Evolutionary conservation across 2,888 invertebrate genomes (phyloP).

Genomic region (Xanthorhoe spadicearia): DNA sequence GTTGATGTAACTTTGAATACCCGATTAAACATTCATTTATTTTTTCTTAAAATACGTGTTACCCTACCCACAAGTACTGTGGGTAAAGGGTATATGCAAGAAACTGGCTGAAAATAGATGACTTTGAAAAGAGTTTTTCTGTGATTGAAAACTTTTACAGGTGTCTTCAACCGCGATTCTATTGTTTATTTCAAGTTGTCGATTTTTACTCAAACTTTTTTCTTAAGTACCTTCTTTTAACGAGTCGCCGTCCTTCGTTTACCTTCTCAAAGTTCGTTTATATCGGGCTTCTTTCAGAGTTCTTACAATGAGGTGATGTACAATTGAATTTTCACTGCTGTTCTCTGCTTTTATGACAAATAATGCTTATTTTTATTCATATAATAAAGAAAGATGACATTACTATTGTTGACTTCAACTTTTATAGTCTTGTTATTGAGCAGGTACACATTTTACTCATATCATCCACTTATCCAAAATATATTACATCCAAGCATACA

Average conservation of each 20-base stretch:
- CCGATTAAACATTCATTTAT: too few species aligned
- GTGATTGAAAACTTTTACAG: constrained; percentile 65
- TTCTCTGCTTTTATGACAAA: constrained; percentile 34
- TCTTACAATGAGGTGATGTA: constrained; percentile 60
- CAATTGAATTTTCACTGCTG: constrained; percentile 59
- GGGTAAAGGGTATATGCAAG: too few species aligned
- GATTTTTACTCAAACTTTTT: constrained; percentile 60
- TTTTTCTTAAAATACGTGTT: too few species aligned
- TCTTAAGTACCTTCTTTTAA: constrained; percentile 64
- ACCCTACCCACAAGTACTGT: background rate
- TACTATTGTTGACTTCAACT: background rate
- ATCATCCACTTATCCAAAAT: constrained; percentile 41
- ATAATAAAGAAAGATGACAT: background rate
- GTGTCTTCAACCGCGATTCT: constrained; percentile 50
- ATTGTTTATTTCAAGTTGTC: constrained; percentile 63
- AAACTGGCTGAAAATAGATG: too few species aligned
- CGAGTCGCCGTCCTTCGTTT: constrained; percentile 59
- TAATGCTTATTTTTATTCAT: constrained; percentile 4
- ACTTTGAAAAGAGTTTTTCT: constrained; percentile 30
- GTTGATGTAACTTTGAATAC: background rate
- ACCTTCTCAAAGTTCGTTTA: too few species aligned
- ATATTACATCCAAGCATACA: constrained; percentile 45
- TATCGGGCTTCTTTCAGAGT: constrained; percentile 61
- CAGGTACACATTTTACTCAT: constrained; percentile 35
- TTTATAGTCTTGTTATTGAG: background rate